Percentiles rank a stretch among this genome's conserved stretches.
phyloP scores from a whole-genome alignment of 2,888 invertebrate species.

The Coecobrya sp. region DNA sequence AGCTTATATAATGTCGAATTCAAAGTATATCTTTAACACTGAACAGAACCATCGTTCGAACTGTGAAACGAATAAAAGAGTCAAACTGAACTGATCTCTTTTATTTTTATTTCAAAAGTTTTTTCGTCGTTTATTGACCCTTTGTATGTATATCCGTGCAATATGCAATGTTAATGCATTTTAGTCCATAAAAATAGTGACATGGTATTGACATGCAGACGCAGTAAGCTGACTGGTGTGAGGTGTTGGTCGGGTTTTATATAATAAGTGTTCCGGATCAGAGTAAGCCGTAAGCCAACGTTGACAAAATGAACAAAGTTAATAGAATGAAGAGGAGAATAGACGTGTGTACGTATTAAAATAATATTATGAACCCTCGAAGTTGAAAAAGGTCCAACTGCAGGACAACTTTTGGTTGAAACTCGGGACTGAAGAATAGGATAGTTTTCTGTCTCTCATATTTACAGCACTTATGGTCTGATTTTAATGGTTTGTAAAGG shows the following conservation, averaged over 20 bases:
- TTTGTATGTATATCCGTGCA: constrained; percentile 64
- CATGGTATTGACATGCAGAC: constrained; percentile 25
- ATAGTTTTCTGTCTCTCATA: neutral
- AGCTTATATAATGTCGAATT: constrained; percentile 45
- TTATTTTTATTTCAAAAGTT: constrained; percentile 27
- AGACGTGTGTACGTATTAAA: constrained; percentile 68
- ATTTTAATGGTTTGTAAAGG: neutral
- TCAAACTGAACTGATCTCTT: constrained; percentile 47
- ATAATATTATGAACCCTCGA: constrained; percentile 66
- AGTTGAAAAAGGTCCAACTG: constrained; percentile 45
- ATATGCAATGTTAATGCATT: constrained; percentile 52
- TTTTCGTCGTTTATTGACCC: constrained; percentile 66
- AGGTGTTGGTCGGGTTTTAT: neutral
- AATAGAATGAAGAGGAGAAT: constrained; percentile 27
- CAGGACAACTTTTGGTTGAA: constrained; percentile 14
- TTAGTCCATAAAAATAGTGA: constrained; percentile 43
- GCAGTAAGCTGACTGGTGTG: neutral
- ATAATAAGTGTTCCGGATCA: neutral
- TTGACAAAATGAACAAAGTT: constrained; percentile 70
- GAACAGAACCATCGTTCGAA: neutral
- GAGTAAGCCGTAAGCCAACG: constrained; percentile 45
- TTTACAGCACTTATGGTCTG: neutral
- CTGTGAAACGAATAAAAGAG: neutral
- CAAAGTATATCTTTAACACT: constrained; percentile 35
- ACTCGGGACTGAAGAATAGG: constrained; percentile 25